Base-by-base conservation (phyloP, 2,113 vertebrate species). In the Heptranchias perlo region DNA sequence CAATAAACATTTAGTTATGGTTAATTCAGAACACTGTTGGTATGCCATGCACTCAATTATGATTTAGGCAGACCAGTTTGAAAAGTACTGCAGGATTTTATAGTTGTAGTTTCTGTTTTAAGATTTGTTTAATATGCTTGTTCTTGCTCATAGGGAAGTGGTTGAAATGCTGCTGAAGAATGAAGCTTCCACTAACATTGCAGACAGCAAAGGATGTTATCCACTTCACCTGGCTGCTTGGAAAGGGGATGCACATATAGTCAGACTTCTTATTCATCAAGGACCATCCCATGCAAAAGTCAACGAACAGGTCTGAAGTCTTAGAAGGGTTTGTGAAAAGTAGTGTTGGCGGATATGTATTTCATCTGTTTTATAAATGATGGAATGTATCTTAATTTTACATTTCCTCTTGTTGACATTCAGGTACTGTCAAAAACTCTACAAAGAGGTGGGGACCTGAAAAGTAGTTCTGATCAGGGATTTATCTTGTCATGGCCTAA, bases 191-290 rank as follows among this genome's bases (percentile, higher is more conserved):
- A 99, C 99, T 96, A 99, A 99, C 11, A 98, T 99, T 28, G 98
- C 99, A 0, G 99, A 99, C 96, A 99, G 98, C 94, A 99, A 99
- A 97, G 99, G 99, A 97, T 99, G 99, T 96, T 99, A 99, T 97
- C 99, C 99, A 0, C 98, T 99, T 96, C 99, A 99, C 96, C 97
- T 99, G 97, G 99, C 99, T 3, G 99, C 99, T 0, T 99, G 99
- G 99, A 99, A 99, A 96, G 99, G 99, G 96, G 99, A 99, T 35
- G 98, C 99, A 96, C 98, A 98, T 84, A 99, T 99, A 95, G 99
- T 99, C 96, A 98, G 98, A 92, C 97, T 99, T 96, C 99, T 99
- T 96, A 98, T 99, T 96, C 99, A 99, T 97, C 99, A 99, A 87
- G 99, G 99, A 96, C 99, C 99, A 39, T 99, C 99, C 0, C 98